Base-by-base conservation (phyloP, 2,888 invertebrate genomes). In the Patella caerulea region DNA sequence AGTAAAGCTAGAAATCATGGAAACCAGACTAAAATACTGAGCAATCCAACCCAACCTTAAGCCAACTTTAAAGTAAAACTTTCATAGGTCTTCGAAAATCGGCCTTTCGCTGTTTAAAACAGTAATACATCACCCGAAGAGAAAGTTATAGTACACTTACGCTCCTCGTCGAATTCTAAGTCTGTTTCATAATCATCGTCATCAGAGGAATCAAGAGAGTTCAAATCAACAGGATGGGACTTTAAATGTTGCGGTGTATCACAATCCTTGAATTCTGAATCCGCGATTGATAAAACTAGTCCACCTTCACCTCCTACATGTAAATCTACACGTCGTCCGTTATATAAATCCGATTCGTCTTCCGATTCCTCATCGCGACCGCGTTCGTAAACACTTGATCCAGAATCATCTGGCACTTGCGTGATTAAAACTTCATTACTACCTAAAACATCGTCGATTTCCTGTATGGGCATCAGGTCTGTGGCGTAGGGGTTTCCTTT, bases 101-200 rank as follows among this genome's bases (percentile, higher is more conserved):
- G 7, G 45, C 45, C 9, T 9, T 45, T 45, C 45, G 0, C 9
- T 9, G 9, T 45, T 45, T 45, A 45, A 45, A 45, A 45, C 45
- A 45, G 9, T 7, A 45, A 45, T 45, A 45, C 7, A 45, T 45
- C 45, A 45, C 45, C 45, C 7, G 1, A 45, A 45, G 45, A 45
- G 45, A 45, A 45, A 45, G 3, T 17, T 34, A 19, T 9, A n/a
- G 55, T 24, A 4, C 52, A 78, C 84, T 76, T 82, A 88, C 88
- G 83, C 75, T 88, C 85, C 54, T 85, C 86, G 74, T 88, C 86
- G 9, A 86, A 78, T 74, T 88, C 88, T 45, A 88, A 81, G 81
- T 88, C 88, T 5, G 88, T 88, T 76, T 88, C 88, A 75, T 86
- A 88, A 71, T 85, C 86, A n/a, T 83, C 85, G 34, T 83, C 84